phyloP scores from a whole-genome alignment of 2,113 vertebrate species.

The Pomatorhinus ruficollis region DNA sequence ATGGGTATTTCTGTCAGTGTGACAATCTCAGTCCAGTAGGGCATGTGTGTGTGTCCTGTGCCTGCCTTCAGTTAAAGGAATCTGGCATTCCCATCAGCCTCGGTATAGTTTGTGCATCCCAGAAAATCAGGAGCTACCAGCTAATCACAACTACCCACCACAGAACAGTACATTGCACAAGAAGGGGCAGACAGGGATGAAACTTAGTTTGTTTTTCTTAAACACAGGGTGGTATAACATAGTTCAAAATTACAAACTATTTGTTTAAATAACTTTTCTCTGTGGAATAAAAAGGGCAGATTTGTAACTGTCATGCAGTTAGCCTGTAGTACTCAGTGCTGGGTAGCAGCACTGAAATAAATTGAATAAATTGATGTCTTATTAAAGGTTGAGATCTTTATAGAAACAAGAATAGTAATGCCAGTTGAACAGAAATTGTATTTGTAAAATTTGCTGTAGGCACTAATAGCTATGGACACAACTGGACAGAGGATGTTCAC shows the following conservation, averaged over 20 bases:
- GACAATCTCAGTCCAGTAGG: neutral
- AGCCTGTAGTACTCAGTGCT: neutral
- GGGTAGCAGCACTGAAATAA: neutral
- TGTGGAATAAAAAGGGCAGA: neutral
- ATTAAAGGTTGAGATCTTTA: neutral
- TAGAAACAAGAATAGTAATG: neutral
- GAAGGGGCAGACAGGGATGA: neutral
- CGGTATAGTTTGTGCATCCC: neutral
- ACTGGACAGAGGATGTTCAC: neutral
- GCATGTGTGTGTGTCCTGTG: fast-evolving
- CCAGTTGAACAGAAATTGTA: neutral
- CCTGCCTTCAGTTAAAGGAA: neutral
- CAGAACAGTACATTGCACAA: neutral
- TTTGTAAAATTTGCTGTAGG: neutral
- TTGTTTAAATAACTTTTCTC: neutral
- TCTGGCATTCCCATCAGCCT: neutral
- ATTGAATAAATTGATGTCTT: neutral
- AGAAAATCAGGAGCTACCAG: neutral
- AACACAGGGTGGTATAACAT: neutral
- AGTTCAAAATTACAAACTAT: neutral
- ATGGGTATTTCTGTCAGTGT: neutral
- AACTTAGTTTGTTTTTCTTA: neutral
- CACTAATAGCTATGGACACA: neutral
- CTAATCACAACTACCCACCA: neutral
- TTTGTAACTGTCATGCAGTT: neutral